phyloP scores from a whole-genome alignment of 2,113 vertebrate species.

The Dipodomys stephensi region DNA sequence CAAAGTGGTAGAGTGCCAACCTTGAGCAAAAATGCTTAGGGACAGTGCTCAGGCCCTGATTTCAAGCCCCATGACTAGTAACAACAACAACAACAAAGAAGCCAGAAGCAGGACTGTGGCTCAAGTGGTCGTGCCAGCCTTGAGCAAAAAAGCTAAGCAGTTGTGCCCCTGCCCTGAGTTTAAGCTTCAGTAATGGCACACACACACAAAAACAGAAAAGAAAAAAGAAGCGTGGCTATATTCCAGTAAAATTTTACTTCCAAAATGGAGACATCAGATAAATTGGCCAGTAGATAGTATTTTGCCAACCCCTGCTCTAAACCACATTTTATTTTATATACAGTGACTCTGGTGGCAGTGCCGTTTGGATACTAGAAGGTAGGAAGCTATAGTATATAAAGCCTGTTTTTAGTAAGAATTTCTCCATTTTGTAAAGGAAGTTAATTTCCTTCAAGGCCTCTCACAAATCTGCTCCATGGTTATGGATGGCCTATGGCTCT shows the following conservation, averaged over 20 bases:
- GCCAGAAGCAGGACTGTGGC: too few species aligned
- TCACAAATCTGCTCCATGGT: not conserved
- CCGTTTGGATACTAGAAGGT: not conserved
- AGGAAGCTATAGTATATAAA: not conserved
- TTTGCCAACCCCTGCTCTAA: not conserved
- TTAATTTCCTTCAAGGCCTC: not conserved
- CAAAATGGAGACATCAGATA: not conserved
- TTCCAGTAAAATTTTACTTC: not conserved
- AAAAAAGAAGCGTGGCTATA: not conserved
- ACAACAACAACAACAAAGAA: too few species aligned
- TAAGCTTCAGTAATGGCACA: too few species aligned
- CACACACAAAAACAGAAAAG: too few species aligned
- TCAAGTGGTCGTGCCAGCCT: too few species aligned
- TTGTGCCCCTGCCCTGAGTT: too few species aligned
- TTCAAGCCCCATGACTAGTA: too few species aligned
- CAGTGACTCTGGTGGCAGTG: not conserved
- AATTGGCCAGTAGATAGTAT: not conserved
- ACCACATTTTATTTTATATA: not conserved
- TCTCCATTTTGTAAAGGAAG: not conserved
- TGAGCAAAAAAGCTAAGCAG: too few species aligned
- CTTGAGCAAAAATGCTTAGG: too few species aligned
- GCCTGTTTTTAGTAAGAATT: not conserved
- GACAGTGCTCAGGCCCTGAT: too few species aligned
- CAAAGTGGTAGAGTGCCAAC: too few species aligned
- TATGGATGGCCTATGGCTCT: accelerated